These are phyloP conservation scores for Chrysolina oricalcia DNA, from an alignment of 2,888 invertebrate species.

Conservation along the genomic window DNA sequence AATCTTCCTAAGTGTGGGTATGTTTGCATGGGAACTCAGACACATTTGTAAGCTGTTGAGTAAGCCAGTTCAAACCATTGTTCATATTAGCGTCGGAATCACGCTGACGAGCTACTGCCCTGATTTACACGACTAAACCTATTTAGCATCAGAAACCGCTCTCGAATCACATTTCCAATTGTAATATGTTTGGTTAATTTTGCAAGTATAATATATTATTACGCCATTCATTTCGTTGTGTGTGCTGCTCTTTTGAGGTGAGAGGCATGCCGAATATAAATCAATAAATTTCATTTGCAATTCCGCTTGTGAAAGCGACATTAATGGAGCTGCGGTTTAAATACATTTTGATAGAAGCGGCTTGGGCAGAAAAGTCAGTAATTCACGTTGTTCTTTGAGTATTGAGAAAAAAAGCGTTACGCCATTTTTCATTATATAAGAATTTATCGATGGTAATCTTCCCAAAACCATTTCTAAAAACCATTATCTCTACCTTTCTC, in stretches of 20 bases:
- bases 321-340: constrained; percentile 2
- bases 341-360: too few relatives aligned
- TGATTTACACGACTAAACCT: constrained; percentile 37
- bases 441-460: too few relatives aligned
- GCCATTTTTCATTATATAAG: too few relatives aligned
- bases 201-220: constrained; percentile 45
- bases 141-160: constrained; percentile 23
- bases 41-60: background rate
- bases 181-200: constrained; percentile 43
- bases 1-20: background rate
- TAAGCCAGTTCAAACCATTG: background rate
- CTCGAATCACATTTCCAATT: constrained; percentile 34
- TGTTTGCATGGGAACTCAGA: background rate
- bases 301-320: constrained; percentile 41
- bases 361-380: background rate
- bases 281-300: constrained; percentile 41
- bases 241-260: constrained; percentile 41
- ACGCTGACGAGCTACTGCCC: constrained; percentile 19
- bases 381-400: too few relatives aligned
- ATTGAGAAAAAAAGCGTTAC: too few relatives aligned
- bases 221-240: constrained; percentile 36
- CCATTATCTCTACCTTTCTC: too few relatives aligned
- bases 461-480: too few relatives aligned
- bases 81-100: constrained; percentile 2
- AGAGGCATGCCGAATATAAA: constrained; percentile 39